Evolutionary conservation across 2,888 invertebrate genomes (phyloP), one percentile per base, ranked within the genome.

Genomic region (Leptinotarsa juncta): DNA sequence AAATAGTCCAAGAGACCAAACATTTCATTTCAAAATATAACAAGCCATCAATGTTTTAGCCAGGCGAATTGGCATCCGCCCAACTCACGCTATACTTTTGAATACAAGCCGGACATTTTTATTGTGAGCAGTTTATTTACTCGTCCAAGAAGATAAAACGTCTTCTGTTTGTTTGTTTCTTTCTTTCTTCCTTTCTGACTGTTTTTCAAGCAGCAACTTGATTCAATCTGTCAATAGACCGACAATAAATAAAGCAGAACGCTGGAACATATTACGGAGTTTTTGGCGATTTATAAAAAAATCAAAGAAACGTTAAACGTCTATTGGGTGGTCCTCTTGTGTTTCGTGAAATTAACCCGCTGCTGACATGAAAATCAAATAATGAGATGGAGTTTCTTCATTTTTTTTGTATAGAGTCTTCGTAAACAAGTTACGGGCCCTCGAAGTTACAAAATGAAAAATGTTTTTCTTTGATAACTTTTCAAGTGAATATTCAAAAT

Each of bases 61-160:
- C 26, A 65, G 73, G 15, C 67, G 70, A 70, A 71, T 77, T 72
- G 50, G 74, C 71, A 32, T 49, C 18, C 42, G 72, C 65, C 77
- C 72, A 55, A 16, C 65, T 51, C 14, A 20, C 67, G 77, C 65
- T 65, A 74, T 72, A 60, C 75, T 69, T 72, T 67, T 72, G 66
- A 68, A 70, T 67, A 49, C 53, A 53, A 67, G 70, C 32, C 73
- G 72, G 71, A 71, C 71, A 71, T 76, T 77, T n/a, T 77, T 74
- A 72, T 72, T 74, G 77, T 70, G 70, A 74, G 62, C 70, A 72
- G 70, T 74, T 77, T 72, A 74, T 74, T 67, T 72, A 77, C 77
- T 74, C 67, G 60, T 70, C 74, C 65, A 55, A 70, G 74, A 74
- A 77, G 70, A 73, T 73, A 62, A 71, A 67, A 67, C 53, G 55